phyloP scores from a whole-genome alignment of 2,888 invertebrate species.

The Dolichomitus sp. region DNA sequence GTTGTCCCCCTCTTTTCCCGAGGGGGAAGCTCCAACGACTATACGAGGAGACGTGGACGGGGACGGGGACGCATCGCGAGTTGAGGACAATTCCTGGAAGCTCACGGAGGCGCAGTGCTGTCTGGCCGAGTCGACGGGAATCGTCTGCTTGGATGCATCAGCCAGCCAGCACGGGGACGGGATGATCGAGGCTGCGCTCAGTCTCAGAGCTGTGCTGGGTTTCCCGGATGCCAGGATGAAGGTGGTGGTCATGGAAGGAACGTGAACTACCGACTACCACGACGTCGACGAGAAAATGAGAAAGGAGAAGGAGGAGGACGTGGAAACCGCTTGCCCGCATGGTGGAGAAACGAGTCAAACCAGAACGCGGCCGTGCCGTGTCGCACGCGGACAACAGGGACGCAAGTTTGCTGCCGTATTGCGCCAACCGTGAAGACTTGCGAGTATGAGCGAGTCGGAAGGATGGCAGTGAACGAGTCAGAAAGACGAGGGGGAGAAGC shows the following conservation, averaged over 20 bases:
- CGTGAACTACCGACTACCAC: constrained; percentile 64
- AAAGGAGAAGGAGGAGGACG: constrained; percentile 55
- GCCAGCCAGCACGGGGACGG: constrained; percentile 63
- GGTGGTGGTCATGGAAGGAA: constrained; percentile 66
- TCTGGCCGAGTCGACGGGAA: constrained; percentile 79
- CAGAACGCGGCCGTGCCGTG: constrained; percentile 74
- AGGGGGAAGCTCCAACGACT: constrained; percentile 62
- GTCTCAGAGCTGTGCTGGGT: constrained; percentile 50
- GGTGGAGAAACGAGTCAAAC: constrained; percentile 78
- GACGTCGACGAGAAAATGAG: constrained; percentile 32
- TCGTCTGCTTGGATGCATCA: constrained; percentile 62
- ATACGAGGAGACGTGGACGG: not conserved
- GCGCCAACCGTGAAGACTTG: constrained; percentile 56
- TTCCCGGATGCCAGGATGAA: constrained; percentile 65
- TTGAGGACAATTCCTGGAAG: constrained; percentile 77
- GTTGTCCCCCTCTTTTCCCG: constrained; percentile 68
- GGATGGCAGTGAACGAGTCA: constrained; percentile 58
- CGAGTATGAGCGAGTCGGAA: constrained; percentile 64
- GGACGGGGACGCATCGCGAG: constrained; percentile 42
- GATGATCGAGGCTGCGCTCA: constrained; percentile 55
- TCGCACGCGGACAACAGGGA: constrained; percentile 70
- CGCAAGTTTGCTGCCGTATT: constrained; percentile 67
- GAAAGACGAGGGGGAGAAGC: constrained; percentile 25
- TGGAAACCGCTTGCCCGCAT: constrained; percentile 56
- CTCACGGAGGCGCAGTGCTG: constrained; percentile 82